Evolutionary conservation across 2,113 vertebrate genomes (phyloP), one percentile per base, ranked within the genome.

Genomic region (Limanda limanda): DNA sequence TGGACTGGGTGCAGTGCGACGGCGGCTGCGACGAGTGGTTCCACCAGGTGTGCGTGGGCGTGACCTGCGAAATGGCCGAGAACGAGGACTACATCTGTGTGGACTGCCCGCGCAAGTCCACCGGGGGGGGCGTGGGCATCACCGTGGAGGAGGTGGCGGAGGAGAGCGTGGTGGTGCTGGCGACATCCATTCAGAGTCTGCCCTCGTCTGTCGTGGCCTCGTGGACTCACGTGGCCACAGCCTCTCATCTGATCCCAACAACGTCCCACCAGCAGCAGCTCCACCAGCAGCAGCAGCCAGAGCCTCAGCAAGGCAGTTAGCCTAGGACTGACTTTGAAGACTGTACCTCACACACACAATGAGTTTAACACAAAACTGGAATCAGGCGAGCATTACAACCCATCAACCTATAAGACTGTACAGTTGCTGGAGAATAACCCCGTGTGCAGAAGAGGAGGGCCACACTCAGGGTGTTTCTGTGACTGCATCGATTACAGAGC

Each of bases 1-100:
- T 99, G 84, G 98, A 99, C 94, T 99, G 98, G 98, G 98, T 99
- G 68, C 98, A 99, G 86, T 99, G 98, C 60, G 98, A 99, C 2
- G 98, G 98, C 40, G 98, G 98, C 92, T 99, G 98, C 2, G 98
- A 99, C 40, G 97, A 98, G 88, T 99, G 98, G 98, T 99, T 99
- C 94, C 98, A 99, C 89, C 98, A 99, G 87, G 94, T 99, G 76
- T 99, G 98, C 54, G 98, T 99, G 5, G 98, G 98, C 2, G 97
- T 99, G 17, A 96, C 98, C 3, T 97, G 96, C 6, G 98, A 99
- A 92, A 99, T 99, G 97, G 98, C 98, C 0, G 98, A 99, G 92
- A 99, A 94, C 0, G 98, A 99, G 86, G 98, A 99, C 94, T 99
- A 99, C 92, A 98, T 99, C 93, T 99, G 98, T 91, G 77, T 93